Base-by-base conservation (phyloP, 2,113 vertebrate genomes). In the Coptodon bakossiorum region DNA sequence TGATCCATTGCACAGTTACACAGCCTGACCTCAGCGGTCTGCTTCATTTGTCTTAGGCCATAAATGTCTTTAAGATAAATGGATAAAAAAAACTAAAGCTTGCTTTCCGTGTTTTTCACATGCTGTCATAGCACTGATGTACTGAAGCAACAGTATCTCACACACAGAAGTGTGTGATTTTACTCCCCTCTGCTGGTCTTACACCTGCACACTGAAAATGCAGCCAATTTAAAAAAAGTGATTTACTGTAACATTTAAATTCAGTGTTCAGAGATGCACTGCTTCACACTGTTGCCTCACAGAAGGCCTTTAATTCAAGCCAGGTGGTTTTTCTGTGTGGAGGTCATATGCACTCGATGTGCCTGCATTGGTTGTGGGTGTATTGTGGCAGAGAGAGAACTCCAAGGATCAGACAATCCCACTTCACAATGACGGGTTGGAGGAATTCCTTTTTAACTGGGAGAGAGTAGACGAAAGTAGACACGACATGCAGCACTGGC, bases 131-230 rank as follows among this genome's bases (percentile, higher is more conserved):
- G 43, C 38, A 0, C 40, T 27, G 68, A 19, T 48, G 43, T 1
- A 53, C 19, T 38, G 76, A 24, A 80, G 27, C 43, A 50, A 29
- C 24, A 50, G 43, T 40, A 13, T 12, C 10, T 68, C 34, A 8
- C 17, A 7, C 63, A 5, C 6, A 68, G 63, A 73, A 45, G 22
- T 43, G 78, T 71, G 24, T 80, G 71, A 53, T 9, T 57, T 61
- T 82, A 86, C 88, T 82, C 88, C 79, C 88, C 79, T 43, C 91
- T 86, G 45, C 34, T 90, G 91, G 22, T 40, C 50, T 10, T 2
- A 40, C 50, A 45, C 40, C 16, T 0, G 16, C 7, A 27, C 14
- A 27, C 31, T 38, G 59, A 17, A 7, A 71, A 34, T 68, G 45
- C 6, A 1, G 36, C 6, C n/a, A 22, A 13, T 40, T 71, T 36